These are phyloP conservation scores for Sphaeramia orbicularis DNA, from an alignment of 2,797 vertebrate genomes.

Conservation along the genomic window DNA sequence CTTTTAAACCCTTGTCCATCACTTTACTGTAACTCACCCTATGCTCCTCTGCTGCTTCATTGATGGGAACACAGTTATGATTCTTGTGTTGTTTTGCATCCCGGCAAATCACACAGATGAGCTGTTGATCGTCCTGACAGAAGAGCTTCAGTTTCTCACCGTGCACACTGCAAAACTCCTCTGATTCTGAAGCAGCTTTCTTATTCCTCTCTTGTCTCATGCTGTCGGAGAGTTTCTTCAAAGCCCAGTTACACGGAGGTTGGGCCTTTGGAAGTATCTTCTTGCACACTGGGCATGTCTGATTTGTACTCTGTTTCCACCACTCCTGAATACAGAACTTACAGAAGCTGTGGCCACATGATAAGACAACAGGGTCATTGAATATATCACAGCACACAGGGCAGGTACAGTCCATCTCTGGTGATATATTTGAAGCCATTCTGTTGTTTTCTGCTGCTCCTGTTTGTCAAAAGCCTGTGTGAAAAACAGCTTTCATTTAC, in stretches of 20 bases:
- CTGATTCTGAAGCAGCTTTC: fast-evolving
- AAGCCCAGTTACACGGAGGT: constrained; percentile 37
- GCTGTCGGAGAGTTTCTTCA: constrained; percentile 44
- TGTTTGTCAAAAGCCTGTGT: background rate
- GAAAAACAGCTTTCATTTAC: background rate
- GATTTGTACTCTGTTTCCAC: constrained; percentile 31
- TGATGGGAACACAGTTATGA: constrained; percentile 34
- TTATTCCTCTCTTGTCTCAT: constrained; percentile 13
- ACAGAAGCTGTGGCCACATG: constrained; percentile 71
- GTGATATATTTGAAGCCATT: constrained; percentile 25
- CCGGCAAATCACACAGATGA: constrained; percentile 58
- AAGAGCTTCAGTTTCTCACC: constrained; percentile 40
- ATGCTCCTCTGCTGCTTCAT: constrained; percentile 24
- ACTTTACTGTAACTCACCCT: constrained; percentile 35
- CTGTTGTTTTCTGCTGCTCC: fast-evolving
- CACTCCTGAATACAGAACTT: constrained; percentile 47
- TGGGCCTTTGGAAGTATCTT: constrained; percentile 12
- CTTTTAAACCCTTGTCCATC: background rate
- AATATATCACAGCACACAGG: constrained; percentile 59
- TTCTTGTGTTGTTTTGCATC: constrained; percentile 32
- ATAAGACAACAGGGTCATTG: constrained; percentile 28
- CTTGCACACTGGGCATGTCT: constrained; percentile 39
- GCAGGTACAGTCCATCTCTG: background rate
- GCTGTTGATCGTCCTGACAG: constrained; percentile 39
- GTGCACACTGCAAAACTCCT: constrained; percentile 43